A percentile compares a stretch with the other conserved stretches of the same genome.
Conservation (phyloP, 2,888 invertebrate genomes). For the Caradrina kadenii region DNA sequence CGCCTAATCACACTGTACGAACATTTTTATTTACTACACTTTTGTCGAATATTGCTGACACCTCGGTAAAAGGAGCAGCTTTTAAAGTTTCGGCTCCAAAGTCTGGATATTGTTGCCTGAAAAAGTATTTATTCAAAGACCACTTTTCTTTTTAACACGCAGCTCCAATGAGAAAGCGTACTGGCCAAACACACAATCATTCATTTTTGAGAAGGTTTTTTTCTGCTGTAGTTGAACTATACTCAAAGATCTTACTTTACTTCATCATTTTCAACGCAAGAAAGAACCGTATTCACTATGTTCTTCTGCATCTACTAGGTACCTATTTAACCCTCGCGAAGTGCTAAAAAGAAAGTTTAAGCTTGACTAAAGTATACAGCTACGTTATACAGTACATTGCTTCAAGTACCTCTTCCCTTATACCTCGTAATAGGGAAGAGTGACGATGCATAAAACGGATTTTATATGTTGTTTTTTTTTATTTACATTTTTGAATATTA, state of each 20-base stretch:
- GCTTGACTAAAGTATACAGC: neutral
- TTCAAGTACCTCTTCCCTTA: slow-evolving; percentile 21
- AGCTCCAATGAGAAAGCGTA: too few relatives aligned
- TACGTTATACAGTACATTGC: slow-evolving; percentile 31
- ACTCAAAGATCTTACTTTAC: too few relatives aligned
- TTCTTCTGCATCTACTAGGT: too few relatives aligned
- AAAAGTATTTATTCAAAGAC: too few relatives aligned
- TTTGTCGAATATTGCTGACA: slow-evolving; percentile 14
- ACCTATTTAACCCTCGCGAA: neutral
- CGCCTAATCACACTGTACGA: slow-evolving; percentile 10
- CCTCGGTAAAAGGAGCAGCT: neutral
- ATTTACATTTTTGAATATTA: too few relatives aligned
- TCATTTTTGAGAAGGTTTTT: too few relatives aligned
- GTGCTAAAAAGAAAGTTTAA: neutral
- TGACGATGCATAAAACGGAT: slow-evolving; percentile 48
- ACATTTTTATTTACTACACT: slow-evolving; percentile 23
- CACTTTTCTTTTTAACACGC: too few relatives aligned
- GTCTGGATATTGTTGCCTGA: too few relatives aligned
- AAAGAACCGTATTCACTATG: too few relatives aligned
- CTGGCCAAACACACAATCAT: too few relatives aligned
- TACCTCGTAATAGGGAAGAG: slow-evolving; percentile 16
- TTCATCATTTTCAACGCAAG: too few relatives aligned
- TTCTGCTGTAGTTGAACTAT: too few relatives aligned
- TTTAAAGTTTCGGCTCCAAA: neutral
- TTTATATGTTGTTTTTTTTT: neutral